Base-by-base conservation (phyloP, 1,140 invertebrate genomes). In the Heliothis subflexa region DNA sequence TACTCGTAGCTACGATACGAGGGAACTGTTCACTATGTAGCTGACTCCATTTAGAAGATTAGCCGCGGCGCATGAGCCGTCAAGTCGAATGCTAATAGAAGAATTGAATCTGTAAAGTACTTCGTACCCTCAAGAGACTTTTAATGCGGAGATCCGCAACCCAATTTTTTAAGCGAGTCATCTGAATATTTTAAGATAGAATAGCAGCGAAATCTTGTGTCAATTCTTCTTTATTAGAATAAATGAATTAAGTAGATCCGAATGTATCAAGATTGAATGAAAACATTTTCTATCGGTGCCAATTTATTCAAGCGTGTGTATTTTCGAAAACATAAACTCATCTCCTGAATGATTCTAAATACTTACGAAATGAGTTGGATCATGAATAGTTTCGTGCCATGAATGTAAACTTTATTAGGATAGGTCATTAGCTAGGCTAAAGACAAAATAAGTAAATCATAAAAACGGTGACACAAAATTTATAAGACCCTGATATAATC, bases 11-110 rank as follows among this genome's bases (percentile, higher is more conserved):
- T 81, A 79, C 77, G 81, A 77, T 52, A 85, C 81, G 81, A 85
- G 85, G 80, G 79, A 85, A 83, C 83, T 82, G 79, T 81, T 66
- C 84, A 80, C 83, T 89, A 87, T 81, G 59, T 84, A 82, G 73
- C 66, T 80, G 75, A 84, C 72, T 88, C 84, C 82, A 89, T 86
- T 89, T 86, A 88, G 76, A 82, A 84, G 85, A 91, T 89, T 88
- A 88, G 80, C 80, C 61, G 75, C 70, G 80, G 73, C 83, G 85
- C 85, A 88, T 83, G 83, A 88, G 79, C 83, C 66, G 68, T 81
- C 78, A 73, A 68, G 16, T 28, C 49, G 21, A 75, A 54, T 54
- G 28, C 49, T 66, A 77, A 55, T 55, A 57, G 61, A 40, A 77
- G 61, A 73, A 66, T 62, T 50, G 57, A 75, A 62, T 59, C 28